Evolutionary conservation across 2,888 invertebrate genomes (phyloP).

Genomic region (Caprella mutica): DNA sequence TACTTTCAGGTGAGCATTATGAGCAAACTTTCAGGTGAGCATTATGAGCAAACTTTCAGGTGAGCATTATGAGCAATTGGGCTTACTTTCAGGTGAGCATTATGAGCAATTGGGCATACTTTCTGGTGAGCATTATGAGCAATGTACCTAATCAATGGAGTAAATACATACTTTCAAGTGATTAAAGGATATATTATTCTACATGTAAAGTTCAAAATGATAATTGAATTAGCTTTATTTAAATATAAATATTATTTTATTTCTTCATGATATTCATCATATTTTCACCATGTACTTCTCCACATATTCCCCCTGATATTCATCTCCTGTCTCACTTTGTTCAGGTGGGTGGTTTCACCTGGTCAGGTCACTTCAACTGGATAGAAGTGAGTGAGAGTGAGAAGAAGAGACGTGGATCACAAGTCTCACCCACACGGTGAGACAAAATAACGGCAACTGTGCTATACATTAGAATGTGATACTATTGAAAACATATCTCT

Average conservation of each 20-base stretch:
- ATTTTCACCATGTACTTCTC: background rate
- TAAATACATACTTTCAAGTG: no score
- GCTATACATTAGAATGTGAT: no score
- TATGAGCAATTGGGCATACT: conserved; percentile 37
- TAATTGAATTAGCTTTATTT: no score
- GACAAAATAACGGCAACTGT: no score
- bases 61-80: conserved; percentile 36
- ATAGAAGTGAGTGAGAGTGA: conserved; percentile 60
- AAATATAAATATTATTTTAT: no score
- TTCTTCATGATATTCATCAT: no score
- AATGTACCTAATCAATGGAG: no score
- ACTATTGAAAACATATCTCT: no score
- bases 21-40: conserved; percentile 36
- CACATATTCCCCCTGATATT: background rate
- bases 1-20: conserved; percentile 33
- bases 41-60: conserved; percentile 36
- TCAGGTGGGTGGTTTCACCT: conserved; percentile 70
- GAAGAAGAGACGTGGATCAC: conserved; percentile 49
- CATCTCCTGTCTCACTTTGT: conserved; percentile 32
- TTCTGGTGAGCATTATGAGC: conserved; percentile 30
- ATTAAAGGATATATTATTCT: no score
- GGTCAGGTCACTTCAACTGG: conserved; percentile 91
- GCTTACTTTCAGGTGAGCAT: conserved; percentile 36
- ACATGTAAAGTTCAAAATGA: no score
- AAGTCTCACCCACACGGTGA: conserved; percentile 54